These are phyloP conservation scores for Lycopodina hypogea DNA, from an alignment of 37 sponge, comb jelly and placozoan species.

Conservation along the genomic window DNA sequence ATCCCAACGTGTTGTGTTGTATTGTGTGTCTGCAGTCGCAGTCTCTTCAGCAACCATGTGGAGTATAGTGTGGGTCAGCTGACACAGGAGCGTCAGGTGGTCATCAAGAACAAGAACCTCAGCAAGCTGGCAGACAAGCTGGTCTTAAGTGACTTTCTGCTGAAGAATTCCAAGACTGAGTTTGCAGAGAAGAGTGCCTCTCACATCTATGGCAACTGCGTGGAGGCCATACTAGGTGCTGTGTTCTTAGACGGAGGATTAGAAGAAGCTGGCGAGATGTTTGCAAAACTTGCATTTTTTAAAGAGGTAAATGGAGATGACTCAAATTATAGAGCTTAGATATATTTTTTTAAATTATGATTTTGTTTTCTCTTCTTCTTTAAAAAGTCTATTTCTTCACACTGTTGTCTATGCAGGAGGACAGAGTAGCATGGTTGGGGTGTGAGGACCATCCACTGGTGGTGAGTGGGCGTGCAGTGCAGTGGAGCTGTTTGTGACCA, in stretches of 20 bases:
- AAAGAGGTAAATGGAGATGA: conserved; percentile 34
- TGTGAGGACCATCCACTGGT: conserved; percentile 4
- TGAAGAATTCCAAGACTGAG: background rate
- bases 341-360: background rate
- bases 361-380: background rate
- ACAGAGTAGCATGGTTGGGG: background rate
- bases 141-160: conserved; percentile 11
- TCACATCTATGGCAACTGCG: conserved; percentile 38
- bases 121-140: conserved; percentile 31
- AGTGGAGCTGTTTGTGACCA: background rate
- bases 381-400: too few species aligned
- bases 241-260: conserved; percentile 60
- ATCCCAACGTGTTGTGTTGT: too few species aligned
- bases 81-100: conserved; percentile 17
- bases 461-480: background rate
- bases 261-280: conserved; percentile 21
- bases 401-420: background rate
- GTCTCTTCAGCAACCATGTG: conserved; percentile 66
- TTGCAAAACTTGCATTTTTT: conserved; percentile 43
- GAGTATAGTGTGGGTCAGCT: conserved; percentile 50
- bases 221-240: conserved; percentile 70
- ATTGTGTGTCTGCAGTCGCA: conserved; percentile 18
- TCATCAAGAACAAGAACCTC: conserved; percentile 67
- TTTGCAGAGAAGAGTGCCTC: background rate
- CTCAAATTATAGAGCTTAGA: too few species aligned